Conservation (phyloP, 1,140 invertebrate species). For the Monomorium pharaonis region DNA sequence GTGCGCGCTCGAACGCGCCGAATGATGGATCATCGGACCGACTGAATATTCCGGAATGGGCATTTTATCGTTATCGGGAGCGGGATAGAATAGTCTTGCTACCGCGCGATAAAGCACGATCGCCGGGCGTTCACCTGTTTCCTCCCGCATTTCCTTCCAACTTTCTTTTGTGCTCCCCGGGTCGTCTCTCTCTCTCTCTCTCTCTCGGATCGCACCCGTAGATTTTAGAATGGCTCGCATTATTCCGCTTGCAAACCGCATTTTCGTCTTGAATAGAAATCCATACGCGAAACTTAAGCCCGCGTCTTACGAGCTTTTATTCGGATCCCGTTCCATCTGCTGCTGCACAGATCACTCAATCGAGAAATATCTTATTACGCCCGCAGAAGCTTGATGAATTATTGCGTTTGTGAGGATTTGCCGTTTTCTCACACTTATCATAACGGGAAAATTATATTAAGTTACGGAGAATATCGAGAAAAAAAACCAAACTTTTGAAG, state of each 20-base stretch:
- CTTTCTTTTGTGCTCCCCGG: conserved; percentile 33
- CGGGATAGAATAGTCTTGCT: conserved; percentile 38
- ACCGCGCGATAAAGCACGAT: conserved; percentile 62
- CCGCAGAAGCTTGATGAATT: not conserved
- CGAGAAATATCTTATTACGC: not conserved
- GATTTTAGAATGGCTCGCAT: not conserved
- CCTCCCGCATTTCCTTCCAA: not conserved
- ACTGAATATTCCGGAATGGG: conserved; percentile 49
- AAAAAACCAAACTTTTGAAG: not conserved
- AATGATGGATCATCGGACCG: conserved; percentile 68
- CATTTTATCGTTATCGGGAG: conserved; percentile 66
- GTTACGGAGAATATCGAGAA: not conserved
- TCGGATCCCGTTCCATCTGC: not conserved
- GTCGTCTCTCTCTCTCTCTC: too few species aligned
- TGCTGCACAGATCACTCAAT: conserved; percentile 4
- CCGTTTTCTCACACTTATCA: not conserved
- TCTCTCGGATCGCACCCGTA: not conserved
- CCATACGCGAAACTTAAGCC: conserved; percentile 26
- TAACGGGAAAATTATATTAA: not conserved
- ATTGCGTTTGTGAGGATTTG: not conserved
- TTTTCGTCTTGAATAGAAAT: conserved; percentile 63
- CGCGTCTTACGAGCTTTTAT: not conserved
- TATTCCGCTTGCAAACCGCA: not conserved
- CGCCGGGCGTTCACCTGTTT: not conserved
- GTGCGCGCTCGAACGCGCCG: conserved; percentile 58